Base-by-base conservation (phyloP, 2,113 vertebrate species). In the Rhabdomys dilectus region DNA sequence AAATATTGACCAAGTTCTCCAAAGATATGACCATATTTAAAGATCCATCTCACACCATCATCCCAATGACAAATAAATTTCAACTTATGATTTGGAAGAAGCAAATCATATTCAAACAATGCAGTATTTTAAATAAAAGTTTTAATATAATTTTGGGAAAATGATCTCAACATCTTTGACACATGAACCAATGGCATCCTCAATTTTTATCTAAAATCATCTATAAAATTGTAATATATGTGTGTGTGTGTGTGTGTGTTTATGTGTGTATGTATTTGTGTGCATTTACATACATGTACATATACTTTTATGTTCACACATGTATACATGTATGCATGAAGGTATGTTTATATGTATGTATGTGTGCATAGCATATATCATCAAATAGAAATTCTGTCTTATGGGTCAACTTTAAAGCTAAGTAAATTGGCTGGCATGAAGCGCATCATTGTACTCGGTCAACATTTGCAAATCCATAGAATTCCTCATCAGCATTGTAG, bases 161-260 rank as follows among this genome's bases (percentile, higher is more conserved):
- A 11, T 22, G 10, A 66, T 91, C 82, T 75, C 8, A 85, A 24
- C 66, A 88, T 56, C n/a, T 73, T 42, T 12, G 53, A 89, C 24
- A 36, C 34, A 76, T 72, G 73, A 97, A 76, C 60, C 94, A 88
- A 95, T 70, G 36, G 21, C 21, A 75, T 77, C 56, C 66, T 91
- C 62, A 76, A 91, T 94, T 94, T 94, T 93, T 89, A 60, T 88
- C n/a, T 76, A 48, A 91, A 76, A 94, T 91, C 11, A 56, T 82
- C 66, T 82, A 51, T 68, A 84, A 10, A 51, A 87, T 82, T 12
- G 66, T 0, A 60, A 58, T 51, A 22, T 48, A 19, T 66, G 8
- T 62, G 5, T 62, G 64, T 16, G 16, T 56, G 13, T 56, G 8
- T 62, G 60, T 62, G 22, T 64, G 24, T 51, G 10, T 51, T 51